Evolutionary conservation across 2,113 vertebrate species (phyloP).

Genomic region (Desmodus rotundus): DNA sequence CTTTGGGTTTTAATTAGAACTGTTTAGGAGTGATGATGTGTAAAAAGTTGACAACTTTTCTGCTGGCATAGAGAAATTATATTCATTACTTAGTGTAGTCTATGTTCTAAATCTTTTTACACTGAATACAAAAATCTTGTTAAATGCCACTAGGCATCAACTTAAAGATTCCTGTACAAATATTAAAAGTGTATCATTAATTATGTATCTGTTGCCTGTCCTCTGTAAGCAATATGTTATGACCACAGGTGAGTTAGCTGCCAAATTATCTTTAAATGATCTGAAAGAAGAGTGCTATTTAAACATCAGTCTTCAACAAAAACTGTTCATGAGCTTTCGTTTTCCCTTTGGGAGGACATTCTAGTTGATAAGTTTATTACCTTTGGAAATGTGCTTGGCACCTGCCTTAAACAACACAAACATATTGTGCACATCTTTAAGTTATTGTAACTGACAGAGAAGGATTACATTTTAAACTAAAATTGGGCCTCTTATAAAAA

Average conservation of each 20-base stretch:
- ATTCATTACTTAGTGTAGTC: conserved; percentile 47
- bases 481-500: conserved; percentile 24
- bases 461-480: conserved; percentile 34
- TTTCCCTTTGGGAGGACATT: conserved; percentile 52
- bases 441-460: conserved; percentile 57
- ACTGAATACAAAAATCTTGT: conserved; percentile 41
- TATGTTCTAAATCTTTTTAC: conserved; percentile 53
- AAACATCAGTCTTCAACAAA: conserved; percentile 61
- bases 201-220: conserved; percentile 58
- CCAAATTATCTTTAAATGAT: conserved; percentile 64
- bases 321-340: neutral
- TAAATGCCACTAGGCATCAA: conserved; percentile 9
- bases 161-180: conserved; percentile 49
- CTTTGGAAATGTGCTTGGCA: conserved; percentile 66
- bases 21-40: conserved; percentile 45
- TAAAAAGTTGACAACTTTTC: conserved; percentile 52
- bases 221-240: conserved; percentile 38
- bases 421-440: conserved; percentile 58
- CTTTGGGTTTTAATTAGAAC: conserved; percentile 59
- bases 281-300: conserved; percentile 61
- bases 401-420: conserved; percentile 62
- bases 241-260: conserved; percentile 4
- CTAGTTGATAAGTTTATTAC: conserved; percentile 64
- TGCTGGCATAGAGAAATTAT: conserved; percentile 51
- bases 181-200: conserved; percentile 51